Evolutionary conservation across 2,888 invertebrate genomes (phyloP).

Genomic region (Caradrina kadenii): DNA sequence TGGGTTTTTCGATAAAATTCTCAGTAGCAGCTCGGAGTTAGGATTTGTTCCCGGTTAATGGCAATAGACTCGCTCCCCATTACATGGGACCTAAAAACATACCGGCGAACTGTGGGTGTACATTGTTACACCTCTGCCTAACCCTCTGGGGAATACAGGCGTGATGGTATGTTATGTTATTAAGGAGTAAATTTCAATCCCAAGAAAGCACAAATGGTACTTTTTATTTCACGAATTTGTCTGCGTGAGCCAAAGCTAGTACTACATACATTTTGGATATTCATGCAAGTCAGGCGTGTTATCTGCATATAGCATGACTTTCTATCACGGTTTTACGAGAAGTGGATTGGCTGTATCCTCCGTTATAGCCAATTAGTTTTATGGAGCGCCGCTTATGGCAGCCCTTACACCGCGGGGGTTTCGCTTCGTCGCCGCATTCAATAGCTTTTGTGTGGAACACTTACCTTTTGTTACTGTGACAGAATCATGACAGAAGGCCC

Average conservation of each 20-base stretch:
- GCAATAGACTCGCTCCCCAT: too few relatives aligned
- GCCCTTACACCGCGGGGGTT: conserved; percentile 56
- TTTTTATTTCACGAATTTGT: too few relatives aligned
- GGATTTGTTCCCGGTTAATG: too few relatives aligned
- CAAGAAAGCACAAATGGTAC: too few relatives aligned
- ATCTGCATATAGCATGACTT: conserved; percentile 67
- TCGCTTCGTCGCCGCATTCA: conserved; percentile 72
- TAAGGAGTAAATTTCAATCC: too few relatives aligned
- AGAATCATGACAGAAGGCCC: conserved; percentile 75
- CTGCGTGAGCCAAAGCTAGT: conserved; percentile 33
- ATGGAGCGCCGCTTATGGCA: conserved; percentile 68
- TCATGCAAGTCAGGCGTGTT: conserved; percentile 50
- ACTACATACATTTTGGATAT: conserved; percentile 52
- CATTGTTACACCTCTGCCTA: too few relatives aligned
- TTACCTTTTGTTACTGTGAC: conserved; percentile 80
- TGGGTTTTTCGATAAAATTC: too few relatives aligned
- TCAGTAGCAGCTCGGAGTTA: too few relatives aligned
- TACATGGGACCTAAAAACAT: too few relatives aligned
- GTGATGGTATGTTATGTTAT: too few relatives aligned
- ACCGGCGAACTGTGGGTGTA: too few relatives aligned
- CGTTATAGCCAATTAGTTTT: conserved; percentile 76
- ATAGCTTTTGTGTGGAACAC: conserved; percentile 78
- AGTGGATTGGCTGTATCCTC: conserved; percentile 69
- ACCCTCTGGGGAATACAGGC: too few relatives aligned
- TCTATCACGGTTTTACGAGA: conserved; percentile 72